Evolutionary conservation across 2,113 vertebrate genomes (phyloP).

Genomic region (Chlorodrepanis virens): DNA sequence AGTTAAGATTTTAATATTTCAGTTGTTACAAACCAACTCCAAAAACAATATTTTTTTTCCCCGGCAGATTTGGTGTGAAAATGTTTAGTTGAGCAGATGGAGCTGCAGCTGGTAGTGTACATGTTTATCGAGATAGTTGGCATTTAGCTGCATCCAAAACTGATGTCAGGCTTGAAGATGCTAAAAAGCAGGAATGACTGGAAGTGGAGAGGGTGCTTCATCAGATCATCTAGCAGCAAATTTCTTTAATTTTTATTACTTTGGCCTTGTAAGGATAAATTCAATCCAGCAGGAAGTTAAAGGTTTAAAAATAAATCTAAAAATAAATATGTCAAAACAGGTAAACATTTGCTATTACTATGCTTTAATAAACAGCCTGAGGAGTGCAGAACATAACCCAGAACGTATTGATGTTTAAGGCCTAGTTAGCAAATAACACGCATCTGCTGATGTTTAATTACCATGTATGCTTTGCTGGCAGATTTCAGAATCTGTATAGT

Average conservation of each 20-base stretch:
- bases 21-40: constrained; percentile 80
- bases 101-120: constrained; percentile 83
- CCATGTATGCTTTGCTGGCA: constrained; percentile 2
- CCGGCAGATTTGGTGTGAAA: constrained; percentile 74
- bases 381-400: constrained; percentile 11
- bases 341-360: constrained; percentile 52
- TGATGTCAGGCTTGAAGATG: constrained; percentile 73
- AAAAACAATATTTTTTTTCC: constrained; percentile 74
- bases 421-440: constrained; percentile 37
- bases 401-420: constrained; percentile 27
- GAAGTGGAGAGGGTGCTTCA: constrained; percentile 22
- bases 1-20: constrained; percentile 83
- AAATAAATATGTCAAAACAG: constrained; percentile 20
- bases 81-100: constrained; percentile 84
- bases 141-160: constrained; percentile 78
- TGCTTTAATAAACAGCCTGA: constrained; percentile 27
- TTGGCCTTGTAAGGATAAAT: constrained; percentile 11
- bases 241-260: constrained; percentile 44
- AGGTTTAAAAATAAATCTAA: constrained; percentile 40
- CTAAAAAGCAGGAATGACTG: constrained; percentile 59
- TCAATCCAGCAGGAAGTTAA: constrained; percentile 16
- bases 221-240: constrained; percentile 53
- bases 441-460: constrained; percentile 60
- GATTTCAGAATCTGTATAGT: constrained; percentile 6
- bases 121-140: constrained; percentile 79